These are phyloP conservation scores for Nephila pilipes DNA, from an alignment of 1,140 invertebrate species.

Conservation along the genomic window DNA sequence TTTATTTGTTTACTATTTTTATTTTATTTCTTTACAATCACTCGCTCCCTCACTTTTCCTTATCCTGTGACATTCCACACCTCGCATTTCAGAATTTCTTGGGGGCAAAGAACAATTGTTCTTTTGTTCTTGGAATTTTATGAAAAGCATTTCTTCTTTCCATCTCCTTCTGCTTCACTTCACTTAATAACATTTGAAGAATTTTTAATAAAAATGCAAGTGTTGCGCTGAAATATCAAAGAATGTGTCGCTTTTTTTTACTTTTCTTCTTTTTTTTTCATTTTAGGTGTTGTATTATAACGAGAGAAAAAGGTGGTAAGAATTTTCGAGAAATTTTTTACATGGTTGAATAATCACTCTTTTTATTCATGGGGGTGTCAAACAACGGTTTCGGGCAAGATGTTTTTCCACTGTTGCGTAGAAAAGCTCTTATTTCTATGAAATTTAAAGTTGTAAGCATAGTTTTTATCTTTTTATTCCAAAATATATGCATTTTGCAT, in stretches of 20 bases:
- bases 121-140: background rate
- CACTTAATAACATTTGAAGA: constrained; percentile 12
- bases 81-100: background rate
- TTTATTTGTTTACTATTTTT: background rate
- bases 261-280: background rate
- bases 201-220: constrained; percentile 17
- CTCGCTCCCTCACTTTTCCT: background rate
- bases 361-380: background rate
- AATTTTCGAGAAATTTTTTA: background rate
- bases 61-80: constrained; percentile 17
- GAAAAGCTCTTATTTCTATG: background rate
- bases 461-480: no score
- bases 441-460: no score
- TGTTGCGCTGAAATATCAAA: background rate
- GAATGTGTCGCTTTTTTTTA: background rate
- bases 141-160: background rate
- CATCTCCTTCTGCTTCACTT: background rate
- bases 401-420: background rate
- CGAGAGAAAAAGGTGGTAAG: background rate
- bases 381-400: background rate
- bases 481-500: no score
- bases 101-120: background rate
- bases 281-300: background rate
- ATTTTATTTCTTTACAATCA: background rate
- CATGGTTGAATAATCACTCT: background rate